phyloP scores from a whole-genome alignment of 2,113 vertebrate species.

The Ceyx cyanopectus region DNA sequence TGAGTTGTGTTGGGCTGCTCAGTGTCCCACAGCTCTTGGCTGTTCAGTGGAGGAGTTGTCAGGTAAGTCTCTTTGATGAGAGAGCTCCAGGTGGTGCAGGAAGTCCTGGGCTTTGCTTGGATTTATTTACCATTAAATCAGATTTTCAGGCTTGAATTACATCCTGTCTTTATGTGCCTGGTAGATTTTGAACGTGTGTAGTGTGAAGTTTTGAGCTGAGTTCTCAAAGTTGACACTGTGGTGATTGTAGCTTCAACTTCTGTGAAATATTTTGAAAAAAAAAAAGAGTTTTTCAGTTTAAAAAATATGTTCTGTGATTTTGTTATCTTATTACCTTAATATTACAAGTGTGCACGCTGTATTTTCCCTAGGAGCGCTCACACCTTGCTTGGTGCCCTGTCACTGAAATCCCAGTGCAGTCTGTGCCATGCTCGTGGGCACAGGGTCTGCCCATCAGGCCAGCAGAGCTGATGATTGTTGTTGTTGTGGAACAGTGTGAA shows the following conservation, averaged over 20 bases:
- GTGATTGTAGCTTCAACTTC: not conserved
- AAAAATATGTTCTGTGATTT: fast-evolving
- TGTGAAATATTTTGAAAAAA: not conserved
- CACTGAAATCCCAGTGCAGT: not conserved
- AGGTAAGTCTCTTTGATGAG: not conserved
- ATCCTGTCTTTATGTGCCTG: not conserved
- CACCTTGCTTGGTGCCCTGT: not conserved
- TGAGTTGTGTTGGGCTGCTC: fast-evolving
- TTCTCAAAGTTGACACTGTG: not conserved
- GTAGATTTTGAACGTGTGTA: not conserved
- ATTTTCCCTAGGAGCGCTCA: not conserved
- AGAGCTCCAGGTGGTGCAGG: not conserved
- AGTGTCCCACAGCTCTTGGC: not conserved
- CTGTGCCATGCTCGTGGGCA: not conserved
- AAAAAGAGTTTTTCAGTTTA: not conserved
- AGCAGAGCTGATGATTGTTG: not conserved
- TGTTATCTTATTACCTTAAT: not conserved
- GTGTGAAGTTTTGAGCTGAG: not conserved
- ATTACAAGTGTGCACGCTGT: not conserved
- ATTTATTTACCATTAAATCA: not conserved
- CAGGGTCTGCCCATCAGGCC: not conserved
- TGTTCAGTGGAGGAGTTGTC: not conserved
- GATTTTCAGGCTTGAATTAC: not conserved
- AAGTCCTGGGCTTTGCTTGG: not conserved
- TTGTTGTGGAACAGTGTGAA: not conserved